These are phyloP conservation scores for Tethea ocularis DNA, from an alignment of 2,888 invertebrate species.

Conservation along the genomic window DNA sequence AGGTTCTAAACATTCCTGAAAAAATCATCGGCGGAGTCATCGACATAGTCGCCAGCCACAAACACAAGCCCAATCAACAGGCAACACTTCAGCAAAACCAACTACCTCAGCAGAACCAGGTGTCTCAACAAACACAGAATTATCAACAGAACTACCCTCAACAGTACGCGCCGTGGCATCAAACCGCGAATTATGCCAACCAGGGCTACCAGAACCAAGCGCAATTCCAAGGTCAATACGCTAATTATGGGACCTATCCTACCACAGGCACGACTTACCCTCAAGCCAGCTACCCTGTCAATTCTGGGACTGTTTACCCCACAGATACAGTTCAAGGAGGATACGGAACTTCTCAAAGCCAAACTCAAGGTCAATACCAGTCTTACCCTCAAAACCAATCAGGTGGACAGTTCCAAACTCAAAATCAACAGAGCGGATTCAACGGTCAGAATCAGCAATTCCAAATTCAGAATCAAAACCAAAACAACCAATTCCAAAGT, in stretches of 20 bases:
- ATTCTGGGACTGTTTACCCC: conserved; percentile 20
- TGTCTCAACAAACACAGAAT: no score
- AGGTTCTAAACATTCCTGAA: conserved; percentile 66
- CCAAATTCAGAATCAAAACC: conserved; percentile 19
- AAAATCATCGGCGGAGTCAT: conserved; percentile 77
- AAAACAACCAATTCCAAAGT: conserved; percentile 9
- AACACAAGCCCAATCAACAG: conserved; percentile 58
- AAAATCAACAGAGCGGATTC: conserved; percentile 18
- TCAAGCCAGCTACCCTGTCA: conserved; percentile 21
- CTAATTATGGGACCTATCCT: conserved; percentile 30
- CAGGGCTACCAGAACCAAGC: conserved; percentile 37
- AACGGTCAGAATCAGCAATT: conserved; percentile 28
- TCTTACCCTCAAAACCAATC: conserved; percentile 28
- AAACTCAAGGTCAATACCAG: conserved; percentile 38
- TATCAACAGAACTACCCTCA: conserved; percentile 19
- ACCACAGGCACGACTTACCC: conserved; percentile 20
- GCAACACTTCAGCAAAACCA: conserved; percentile 21
- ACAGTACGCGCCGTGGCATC: conserved; percentile 40
- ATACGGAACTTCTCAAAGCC: conserved; percentile 23
- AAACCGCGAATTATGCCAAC: conserved; percentile 34
- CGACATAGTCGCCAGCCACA: conserved; percentile 72
- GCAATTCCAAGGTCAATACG: conserved; percentile 46
- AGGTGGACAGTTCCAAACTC: conserved; percentile 28
- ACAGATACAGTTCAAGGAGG: conserved; percentile 23
- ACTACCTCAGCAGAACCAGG: conserved; percentile 15